Percentiles rank a stretch among this genome's conserved stretches.
phyloP scores from a whole-genome alignment of 2,113 vertebrate species.

The Halichoerus grypus region DNA sequence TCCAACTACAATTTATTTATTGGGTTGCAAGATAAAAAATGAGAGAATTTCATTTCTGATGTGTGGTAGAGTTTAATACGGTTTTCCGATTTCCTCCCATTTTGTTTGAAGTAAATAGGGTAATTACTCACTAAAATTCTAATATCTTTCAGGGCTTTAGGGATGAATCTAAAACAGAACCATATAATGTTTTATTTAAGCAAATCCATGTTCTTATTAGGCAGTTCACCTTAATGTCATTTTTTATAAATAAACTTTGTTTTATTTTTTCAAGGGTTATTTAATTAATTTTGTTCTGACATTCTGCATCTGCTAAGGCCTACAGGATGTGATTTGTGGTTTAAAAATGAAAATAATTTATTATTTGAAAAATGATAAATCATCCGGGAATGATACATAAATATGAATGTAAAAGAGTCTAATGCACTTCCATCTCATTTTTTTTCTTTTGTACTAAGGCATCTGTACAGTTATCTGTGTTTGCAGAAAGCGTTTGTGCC shows the following conservation, averaged over 20 bases:
- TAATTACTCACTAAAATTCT: conserved; percentile 84
- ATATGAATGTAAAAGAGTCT: conserved; percentile 53
- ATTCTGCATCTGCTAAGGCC: conserved; percentile 69
- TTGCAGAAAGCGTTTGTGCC: conserved; percentile 58
- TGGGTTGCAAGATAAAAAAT: conserved; percentile 71
- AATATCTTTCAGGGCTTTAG: conserved; percentile 76
- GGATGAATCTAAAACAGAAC: conserved; percentile 80
- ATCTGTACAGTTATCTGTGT: not conserved
- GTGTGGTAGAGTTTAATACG: conserved; percentile 65
- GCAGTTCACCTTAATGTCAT: conserved; percentile 80
- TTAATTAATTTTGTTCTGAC: conserved; percentile 77
- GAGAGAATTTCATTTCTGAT: conserved; percentile 76
- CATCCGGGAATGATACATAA: conserved; percentile 54
- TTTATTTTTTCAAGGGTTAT: conserved; percentile 79
- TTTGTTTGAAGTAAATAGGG: conserved; percentile 80
- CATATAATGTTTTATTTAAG: conserved; percentile 76
- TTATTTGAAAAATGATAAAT: conserved; percentile 71
- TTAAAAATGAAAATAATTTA: conserved; percentile 75
- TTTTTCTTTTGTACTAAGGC: conserved; percentile 8
- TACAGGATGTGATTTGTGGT: conserved; percentile 68
- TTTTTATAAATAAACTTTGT: conserved; percentile 81
- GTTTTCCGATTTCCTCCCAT: conserved; percentile 60
- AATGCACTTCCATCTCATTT: not conserved
- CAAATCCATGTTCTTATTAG: conserved; percentile 73
- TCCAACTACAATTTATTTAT: conserved; percentile 72